Evolutionary conservation across 2,888 invertebrate species (phyloP).

Genomic region (Ceriagrion tenellum): DNA sequence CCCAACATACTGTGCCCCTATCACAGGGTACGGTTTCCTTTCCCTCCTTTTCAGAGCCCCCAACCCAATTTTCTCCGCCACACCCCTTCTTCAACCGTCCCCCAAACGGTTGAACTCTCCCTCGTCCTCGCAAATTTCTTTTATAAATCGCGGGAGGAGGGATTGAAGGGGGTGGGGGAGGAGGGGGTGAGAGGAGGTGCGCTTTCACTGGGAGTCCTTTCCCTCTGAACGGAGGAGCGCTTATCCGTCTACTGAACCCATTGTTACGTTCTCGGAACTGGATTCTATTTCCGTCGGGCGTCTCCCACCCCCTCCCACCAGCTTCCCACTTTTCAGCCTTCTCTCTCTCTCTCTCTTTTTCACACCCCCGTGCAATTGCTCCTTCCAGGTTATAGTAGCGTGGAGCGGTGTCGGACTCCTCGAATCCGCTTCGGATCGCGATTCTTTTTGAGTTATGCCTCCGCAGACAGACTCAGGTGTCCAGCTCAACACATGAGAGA

Average conservation of each 20-base stretch:
- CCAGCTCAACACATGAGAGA: too few relatives aligned
- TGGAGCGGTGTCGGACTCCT: background rate
- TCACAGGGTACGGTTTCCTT: too few relatives aligned
- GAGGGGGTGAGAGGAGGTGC: background rate
- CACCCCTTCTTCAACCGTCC: background rate
- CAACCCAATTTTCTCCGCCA: background rate
- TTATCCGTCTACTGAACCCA: constrained; percentile 28
- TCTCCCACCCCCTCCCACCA: constrained; percentile 4
- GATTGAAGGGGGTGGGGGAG: too few relatives aligned
- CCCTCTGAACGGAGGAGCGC: constrained; percentile 24
- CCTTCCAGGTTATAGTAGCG: background rate
- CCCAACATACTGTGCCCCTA: too few relatives aligned
- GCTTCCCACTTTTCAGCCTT: background rate
- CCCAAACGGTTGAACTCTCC: background rate
- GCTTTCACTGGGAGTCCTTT: background rate
- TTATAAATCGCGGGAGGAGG: background rate
- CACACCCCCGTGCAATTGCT: background rate
- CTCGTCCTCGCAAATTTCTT: background rate
- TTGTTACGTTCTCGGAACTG: background rate
- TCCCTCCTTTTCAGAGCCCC: background rate
- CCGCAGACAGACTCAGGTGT: background rate
- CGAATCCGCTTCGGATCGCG: background rate
- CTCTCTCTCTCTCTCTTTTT: too few relatives aligned
- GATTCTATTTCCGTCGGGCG: background rate
- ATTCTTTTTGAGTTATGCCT: background rate